phyloP scores from a whole-genome alignment of 2,797 vertebrate species.

The Melanotaenia maccullochi region DNA sequence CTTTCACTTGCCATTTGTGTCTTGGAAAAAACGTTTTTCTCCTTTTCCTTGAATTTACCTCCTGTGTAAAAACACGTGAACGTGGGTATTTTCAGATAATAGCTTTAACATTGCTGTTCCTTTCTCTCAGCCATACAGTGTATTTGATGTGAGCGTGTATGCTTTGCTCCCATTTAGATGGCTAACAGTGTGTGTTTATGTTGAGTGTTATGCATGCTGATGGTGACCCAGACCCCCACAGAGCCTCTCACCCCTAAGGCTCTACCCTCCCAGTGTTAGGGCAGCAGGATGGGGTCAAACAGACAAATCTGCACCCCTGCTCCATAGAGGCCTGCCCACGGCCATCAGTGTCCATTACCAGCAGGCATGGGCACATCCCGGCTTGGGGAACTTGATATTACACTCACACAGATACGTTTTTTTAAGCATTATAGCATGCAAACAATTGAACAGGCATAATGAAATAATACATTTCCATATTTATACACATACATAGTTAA shows the following conservation, averaged over 20 bases:
- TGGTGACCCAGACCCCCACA: constrained; percentile 67
- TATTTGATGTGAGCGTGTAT: constrained; percentile 16
- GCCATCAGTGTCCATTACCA: constrained; percentile 79
- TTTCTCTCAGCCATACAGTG: constrained; percentile 3
- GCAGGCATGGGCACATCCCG: constrained; percentile 47
- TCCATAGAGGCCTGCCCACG: constrained; percentile 72
- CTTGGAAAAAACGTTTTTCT: neutral
- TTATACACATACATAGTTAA: neutral
- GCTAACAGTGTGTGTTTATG: constrained; percentile 60
- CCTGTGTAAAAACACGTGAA: neutral
- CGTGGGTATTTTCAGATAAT: neutral
- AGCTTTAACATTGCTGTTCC: neutral
- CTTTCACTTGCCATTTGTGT: constrained; percentile 1
- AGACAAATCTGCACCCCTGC: constrained; percentile 66
- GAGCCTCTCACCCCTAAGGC: constrained; percentile 51
- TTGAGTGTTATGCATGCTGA: constrained; percentile 75
- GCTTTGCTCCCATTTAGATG: constrained; percentile 33
- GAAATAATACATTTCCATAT: neutral
- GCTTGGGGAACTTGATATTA: constrained; percentile 45
- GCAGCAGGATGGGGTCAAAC: constrained; percentile 72
- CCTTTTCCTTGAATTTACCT: neutral
- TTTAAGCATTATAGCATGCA: neutral
- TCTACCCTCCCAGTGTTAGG: constrained; percentile 56
- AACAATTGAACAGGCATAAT: neutral
- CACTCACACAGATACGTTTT: constrained; percentile 6